Evolutionary conservation across 2,888 invertebrate genomes (phyloP).

Genomic region (Ennomos fuscantarius): DNA sequence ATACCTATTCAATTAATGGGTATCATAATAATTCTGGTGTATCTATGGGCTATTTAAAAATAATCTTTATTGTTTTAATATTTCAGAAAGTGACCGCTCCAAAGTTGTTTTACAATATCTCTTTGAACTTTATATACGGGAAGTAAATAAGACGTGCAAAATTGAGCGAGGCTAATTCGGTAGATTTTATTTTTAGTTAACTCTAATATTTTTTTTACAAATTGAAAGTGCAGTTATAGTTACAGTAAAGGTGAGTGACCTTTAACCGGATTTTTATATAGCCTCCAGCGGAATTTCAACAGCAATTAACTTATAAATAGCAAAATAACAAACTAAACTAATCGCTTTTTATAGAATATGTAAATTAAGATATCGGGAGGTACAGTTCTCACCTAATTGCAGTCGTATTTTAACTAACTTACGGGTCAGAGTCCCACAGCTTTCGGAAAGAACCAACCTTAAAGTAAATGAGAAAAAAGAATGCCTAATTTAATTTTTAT

Average conservation of each 20-base stretch:
- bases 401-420: no score
- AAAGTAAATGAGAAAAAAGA: no score
- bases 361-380: no score
- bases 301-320: not conserved
- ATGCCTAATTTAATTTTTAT: no score
- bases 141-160: conserved; percentile 11
- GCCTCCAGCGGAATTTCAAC: conserved; percentile 4
- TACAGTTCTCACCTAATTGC: no score
- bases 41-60: no score
- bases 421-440: no score
- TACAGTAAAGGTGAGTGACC: conserved; percentile 21
- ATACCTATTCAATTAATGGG: no score
- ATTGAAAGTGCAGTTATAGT: conserved; percentile 8
- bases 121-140: conserved; percentile 23
- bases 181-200: conserved; percentile 18
- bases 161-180: not conserved
- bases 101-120: not conserved
- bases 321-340: not conserved
- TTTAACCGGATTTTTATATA: conserved; percentile 9
- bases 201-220: conserved; percentile 6
- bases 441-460: no score
- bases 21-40: no score
- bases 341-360: not conserved
- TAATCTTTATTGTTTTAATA: no score
- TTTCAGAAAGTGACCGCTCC: no score